Conservation (phyloP, 2,113 vertebrate species). For the Turnix velox region DNA sequence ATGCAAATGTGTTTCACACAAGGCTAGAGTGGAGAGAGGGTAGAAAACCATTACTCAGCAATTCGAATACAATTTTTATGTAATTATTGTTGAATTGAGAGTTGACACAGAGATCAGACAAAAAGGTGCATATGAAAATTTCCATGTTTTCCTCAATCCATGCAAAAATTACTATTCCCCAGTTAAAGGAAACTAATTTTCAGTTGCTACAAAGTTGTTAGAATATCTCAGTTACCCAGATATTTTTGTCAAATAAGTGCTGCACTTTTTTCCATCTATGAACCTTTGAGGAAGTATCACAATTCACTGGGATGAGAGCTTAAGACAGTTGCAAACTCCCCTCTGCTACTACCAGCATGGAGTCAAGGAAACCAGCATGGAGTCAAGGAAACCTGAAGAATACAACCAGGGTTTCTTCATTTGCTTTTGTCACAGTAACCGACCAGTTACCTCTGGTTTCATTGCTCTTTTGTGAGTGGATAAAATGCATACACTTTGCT, state of each 20-base stretch:
- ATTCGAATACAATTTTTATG: not conserved
- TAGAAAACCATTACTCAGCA: not conserved
- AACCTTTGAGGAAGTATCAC: not conserved
- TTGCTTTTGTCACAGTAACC: not conserved
- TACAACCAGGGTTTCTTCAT: not conserved
- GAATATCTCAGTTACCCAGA: not conserved
- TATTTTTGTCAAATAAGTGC: not conserved
- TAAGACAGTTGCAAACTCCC: not conserved
- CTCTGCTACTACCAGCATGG: fast-evolving
- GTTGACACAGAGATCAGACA: not conserved
- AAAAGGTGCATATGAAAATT: not conserved
- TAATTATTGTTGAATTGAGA: not conserved
- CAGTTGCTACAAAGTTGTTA: not conserved
- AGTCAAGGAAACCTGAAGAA: not conserved
- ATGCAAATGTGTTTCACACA: not conserved
- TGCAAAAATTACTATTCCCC: not conserved
- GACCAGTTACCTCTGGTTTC: not conserved
- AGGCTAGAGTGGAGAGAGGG: not conserved
- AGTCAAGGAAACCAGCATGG: not conserved
- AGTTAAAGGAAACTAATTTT: not conserved
- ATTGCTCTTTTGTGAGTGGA: not conserved
- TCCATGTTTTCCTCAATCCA: not conserved
- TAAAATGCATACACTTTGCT: not conserved
- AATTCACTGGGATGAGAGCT: not conserved
- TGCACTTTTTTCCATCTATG: not conserved